A percentile compares a stretch with the other conserved stretches of the same genome.
Conservation (phyloP, 2,797 vertebrate species). For the Spinus olivaceus region DNA sequence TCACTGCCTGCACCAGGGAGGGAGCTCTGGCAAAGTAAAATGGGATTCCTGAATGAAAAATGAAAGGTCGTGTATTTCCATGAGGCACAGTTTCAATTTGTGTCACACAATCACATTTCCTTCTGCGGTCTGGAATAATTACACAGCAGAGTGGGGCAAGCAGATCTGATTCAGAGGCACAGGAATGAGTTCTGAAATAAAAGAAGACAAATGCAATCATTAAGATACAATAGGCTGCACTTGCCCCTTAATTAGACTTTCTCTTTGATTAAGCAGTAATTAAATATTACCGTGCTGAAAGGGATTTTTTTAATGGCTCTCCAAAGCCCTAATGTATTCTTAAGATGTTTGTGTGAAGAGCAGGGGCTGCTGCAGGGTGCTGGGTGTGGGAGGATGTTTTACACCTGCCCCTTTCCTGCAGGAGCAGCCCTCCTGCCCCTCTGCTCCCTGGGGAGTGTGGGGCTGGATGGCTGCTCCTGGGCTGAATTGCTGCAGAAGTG, state of each 20-base stretch:
- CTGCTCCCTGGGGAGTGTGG: not conserved
- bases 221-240: constrained; percentile 52
- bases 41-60: not conserved
- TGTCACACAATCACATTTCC: constrained; percentile 54
- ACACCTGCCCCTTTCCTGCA: not conserved
- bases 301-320: not conserved
- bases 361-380: not conserved
- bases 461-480: not conserved
- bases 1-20: not conserved
- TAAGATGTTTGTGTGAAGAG: constrained; percentile 6
- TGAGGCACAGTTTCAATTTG: constrained; percentile 41
- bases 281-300: constrained; percentile 59
- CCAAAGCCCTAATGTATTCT: not conserved
- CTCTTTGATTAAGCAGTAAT: constrained; percentile 67
- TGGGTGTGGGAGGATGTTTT: not conserved
- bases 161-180: constrained; percentile 55
- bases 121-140: constrained; percentile 59
- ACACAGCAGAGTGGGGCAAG: not conserved
- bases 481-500: not conserved
- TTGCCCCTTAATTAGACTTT: constrained; percentile 67
- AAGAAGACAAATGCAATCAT: constrained; percentile 62
- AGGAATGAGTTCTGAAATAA: constrained; percentile 46
- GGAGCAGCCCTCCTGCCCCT: not conserved
- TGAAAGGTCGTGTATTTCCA: not conserved
- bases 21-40: not conserved